phyloP scores from a whole-genome alignment of 1,140 invertebrate genomes.

The Grapholita molesta region DNA sequence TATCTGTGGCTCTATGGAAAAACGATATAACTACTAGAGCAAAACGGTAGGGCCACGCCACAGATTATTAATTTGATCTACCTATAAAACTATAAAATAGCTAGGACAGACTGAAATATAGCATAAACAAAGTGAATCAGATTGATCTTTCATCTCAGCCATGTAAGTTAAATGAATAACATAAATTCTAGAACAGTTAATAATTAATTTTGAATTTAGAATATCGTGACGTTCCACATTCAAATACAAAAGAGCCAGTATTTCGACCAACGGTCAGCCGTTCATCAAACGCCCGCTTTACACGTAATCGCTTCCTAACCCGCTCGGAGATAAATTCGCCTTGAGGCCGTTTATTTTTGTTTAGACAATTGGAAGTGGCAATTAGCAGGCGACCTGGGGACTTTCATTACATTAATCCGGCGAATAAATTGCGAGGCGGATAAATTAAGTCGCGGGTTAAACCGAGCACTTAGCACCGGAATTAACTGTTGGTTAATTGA shows the following conservation, averaged over 20 bases:
- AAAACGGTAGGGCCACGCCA: no score
- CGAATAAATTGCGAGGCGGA: slow-evolving; percentile 56
- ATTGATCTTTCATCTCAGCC: no score
- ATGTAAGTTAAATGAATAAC: no score
- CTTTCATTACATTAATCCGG: slow-evolving; percentile 58
- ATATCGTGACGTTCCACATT: slow-evolving; percentile 20
- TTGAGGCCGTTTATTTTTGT: slow-evolving; percentile 40
- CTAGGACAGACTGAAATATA: no score
- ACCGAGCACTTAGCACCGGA: slow-evolving; percentile 58
- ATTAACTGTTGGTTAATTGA: slow-evolving; percentile 68
- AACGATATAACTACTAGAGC: no score
- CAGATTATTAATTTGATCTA: no score
- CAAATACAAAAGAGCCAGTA: slow-evolving; percentile 17
- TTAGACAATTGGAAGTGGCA: slow-evolving; percentile 56
- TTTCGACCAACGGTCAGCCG: not conserved
- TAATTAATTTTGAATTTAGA: not conserved
- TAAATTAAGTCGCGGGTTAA: slow-evolving; percentile 64
- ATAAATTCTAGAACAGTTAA: no score
- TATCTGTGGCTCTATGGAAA: no score
- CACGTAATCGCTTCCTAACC: slow-evolving; percentile 11
- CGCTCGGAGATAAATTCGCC: slow-evolving; percentile 23
- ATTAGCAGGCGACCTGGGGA: slow-evolving; percentile 47
- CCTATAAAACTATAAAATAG: no score
- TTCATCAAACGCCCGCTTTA: slow-evolving; percentile 15
- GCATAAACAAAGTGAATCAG: no score